phyloP scores from a whole-genome alignment of 2,888 invertebrate genomes.

The Scaptomyza caliginosa region DNA sequence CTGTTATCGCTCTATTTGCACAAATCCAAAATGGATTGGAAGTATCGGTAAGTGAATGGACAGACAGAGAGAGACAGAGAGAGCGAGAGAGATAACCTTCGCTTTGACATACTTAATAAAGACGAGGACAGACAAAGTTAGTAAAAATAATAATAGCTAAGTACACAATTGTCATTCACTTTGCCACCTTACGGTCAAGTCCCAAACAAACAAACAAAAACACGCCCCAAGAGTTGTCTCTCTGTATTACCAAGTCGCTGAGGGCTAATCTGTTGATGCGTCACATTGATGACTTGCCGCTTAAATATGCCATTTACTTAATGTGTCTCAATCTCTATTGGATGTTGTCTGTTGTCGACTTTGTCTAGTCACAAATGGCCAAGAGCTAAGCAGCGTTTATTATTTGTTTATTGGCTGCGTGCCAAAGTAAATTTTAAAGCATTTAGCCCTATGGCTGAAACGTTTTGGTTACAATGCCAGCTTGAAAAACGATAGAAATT shows the following conservation, averaged over 20 bases:
- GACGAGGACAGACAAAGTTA: constrained; percentile 9
- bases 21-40: constrained; percentile 96
- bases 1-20: constrained; percentile 94
- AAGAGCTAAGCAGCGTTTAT: not conserved
- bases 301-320: not conserved
- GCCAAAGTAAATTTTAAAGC: not conserved
- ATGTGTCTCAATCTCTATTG: constrained; percentile 23
- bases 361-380: constrained; percentile 32
- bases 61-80: not conserved
- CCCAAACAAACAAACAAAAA: constrained; percentile 25
- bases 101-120: constrained; percentile 34
- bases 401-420: constrained; percentile 4
- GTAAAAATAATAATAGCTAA: constrained; percentile 20
- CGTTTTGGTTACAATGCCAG: not conserved
- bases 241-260: not conserved
- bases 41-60: constrained; percentile 88
- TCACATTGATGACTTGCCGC: constrained; percentile 44
- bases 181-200: constrained; percentile 57
- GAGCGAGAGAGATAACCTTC: constrained; percentile 11
- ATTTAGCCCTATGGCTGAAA: not conserved
- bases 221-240: constrained; percentile 22
- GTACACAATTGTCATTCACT: constrained; percentile 49
- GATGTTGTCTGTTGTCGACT: constrained; percentile 6
- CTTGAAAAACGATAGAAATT: too few species aligned
- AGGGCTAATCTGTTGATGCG: constrained; percentile 26